Conservation (phyloP, 2,888 invertebrate genomes). For the Callosobruchus maculatus region DNA sequence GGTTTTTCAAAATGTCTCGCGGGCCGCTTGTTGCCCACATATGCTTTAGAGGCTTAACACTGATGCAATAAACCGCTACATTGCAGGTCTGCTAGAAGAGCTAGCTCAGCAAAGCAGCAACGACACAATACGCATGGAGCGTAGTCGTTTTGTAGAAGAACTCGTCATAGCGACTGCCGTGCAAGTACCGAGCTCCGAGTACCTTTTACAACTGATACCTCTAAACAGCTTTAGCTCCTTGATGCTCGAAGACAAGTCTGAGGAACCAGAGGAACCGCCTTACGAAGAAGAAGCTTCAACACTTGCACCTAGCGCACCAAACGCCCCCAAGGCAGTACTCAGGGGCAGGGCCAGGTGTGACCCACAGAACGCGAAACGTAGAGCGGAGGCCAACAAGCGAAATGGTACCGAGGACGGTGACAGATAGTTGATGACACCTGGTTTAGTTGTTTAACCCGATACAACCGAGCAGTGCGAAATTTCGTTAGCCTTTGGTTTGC, state of each 20-base stretch:
- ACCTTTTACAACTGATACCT: neutral
- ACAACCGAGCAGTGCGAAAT: neutral
- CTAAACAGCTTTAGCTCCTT: neutral
- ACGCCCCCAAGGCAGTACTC: slow-evolving; percentile 28
- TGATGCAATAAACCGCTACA: no score
- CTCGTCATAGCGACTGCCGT: slow-evolving; percentile 58
- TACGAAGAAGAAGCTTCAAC: slow-evolving; percentile 5
- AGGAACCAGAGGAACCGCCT: slow-evolving; percentile 21
- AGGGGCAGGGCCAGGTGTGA: slow-evolving; percentile 44
- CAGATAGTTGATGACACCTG: neutral
- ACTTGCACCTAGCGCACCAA: neutral
- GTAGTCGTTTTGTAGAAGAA: slow-evolving; percentile 68
- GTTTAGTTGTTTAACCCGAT: neutral
- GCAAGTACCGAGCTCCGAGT: slow-evolving; percentile 7
- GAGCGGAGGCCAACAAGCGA: slow-evolving; percentile 42
- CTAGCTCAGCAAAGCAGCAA: slow-evolving; percentile 56
- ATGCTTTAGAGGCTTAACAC: no score
- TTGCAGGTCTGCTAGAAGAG: slow-evolving; percentile 46
- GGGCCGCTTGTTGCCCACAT: no score
- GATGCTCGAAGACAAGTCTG: slow-evolving; percentile 2
- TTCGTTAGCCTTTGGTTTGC: no score
- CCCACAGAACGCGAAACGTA: slow-evolving; percentile 40
- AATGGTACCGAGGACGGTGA: slow-evolving; percentile 10
- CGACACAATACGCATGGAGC: slow-evolving; percentile 60
- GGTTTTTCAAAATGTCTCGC: no score